phyloP scores from a whole-genome alignment of 2,113 vertebrate genomes.

The Lepisosteus oculatus region DNA sequence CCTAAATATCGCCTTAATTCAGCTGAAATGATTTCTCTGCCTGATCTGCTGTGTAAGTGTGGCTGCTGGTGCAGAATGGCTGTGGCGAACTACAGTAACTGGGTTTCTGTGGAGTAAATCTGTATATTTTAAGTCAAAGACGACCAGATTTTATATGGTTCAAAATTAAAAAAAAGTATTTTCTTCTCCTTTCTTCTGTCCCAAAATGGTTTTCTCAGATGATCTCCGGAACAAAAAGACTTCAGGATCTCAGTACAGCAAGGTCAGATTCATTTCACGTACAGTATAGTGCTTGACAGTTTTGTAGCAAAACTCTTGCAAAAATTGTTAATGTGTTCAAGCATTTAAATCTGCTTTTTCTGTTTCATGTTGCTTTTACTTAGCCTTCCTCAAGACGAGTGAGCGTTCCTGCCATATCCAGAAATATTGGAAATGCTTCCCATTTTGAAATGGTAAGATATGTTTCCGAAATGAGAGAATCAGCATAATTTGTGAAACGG shows the following conservation, averaged over 20 bases:
- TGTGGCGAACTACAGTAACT: too few relatives aligned
- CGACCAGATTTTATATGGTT: too few relatives aligned
- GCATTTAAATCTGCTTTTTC: not conserved
- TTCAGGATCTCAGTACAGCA: conserved; percentile 58
- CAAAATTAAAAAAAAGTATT: too few relatives aligned
- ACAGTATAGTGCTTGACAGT: not conserved
- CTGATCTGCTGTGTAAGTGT: too few relatives aligned
- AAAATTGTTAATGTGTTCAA: not conserved
- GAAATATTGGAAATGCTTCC: conserved; percentile 59
- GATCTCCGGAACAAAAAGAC: conserved; percentile 78
- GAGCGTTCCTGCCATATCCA: conserved; percentile 79
- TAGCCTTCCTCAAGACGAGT: conserved; percentile 75
- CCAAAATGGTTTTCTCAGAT: conserved; percentile 59
- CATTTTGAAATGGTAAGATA: conserved; percentile 54
- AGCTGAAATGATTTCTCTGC: too few relatives aligned
- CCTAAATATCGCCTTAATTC: too few relatives aligned
- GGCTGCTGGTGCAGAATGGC: too few relatives aligned
- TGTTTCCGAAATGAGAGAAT: too few relatives aligned
- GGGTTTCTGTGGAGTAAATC: too few relatives aligned
- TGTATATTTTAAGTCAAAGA: too few relatives aligned
- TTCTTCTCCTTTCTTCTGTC: too few relatives aligned
- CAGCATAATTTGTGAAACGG: too few relatives aligned
- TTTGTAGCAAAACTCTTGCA: not conserved
- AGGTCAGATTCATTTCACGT: conserved; percentile 24
- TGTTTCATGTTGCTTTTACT: not conserved